Evolutionary conservation across 2,113 vertebrate species (phyloP).

Genomic region (Rhabdornis inornatus): DNA sequence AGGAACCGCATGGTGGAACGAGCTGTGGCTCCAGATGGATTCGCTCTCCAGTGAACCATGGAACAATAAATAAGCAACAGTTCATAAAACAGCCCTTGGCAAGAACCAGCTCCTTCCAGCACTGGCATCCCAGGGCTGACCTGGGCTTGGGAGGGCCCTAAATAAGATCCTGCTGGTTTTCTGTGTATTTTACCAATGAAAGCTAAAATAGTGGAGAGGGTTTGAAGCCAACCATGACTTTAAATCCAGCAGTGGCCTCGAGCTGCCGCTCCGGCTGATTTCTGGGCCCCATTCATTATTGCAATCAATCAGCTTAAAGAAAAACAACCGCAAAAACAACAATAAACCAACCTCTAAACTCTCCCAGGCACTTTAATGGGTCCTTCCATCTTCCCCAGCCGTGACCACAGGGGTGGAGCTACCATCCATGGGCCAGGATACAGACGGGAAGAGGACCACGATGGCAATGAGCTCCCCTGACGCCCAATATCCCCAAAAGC

Average conservation of each 20-base stretch:
- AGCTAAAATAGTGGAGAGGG: neutral
- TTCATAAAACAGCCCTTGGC: neutral
- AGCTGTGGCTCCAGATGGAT: neutral
- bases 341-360: conserved; percentile 8
- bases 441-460: rapidly evolving
- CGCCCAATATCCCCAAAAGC: neutral
- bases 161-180: neutral
- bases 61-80: neutral
- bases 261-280: neutral
- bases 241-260: neutral
- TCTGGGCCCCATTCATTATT: conserved; percentile 29
- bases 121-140: neutral
- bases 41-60: rapidly evolving
- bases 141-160: neutral
- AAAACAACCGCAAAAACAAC: neutral
- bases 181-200: neutral
- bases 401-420: neutral
- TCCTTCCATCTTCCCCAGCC: neutral
- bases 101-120: neutral
- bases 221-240: neutral
- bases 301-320: conserved; percentile 22
- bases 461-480: neutral
- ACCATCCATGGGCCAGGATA: neutral
- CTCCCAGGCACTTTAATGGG: neutral
- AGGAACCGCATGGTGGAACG: rapidly evolving